Evolutionary conservation across 2,888 invertebrate genomes (phyloP).

Genomic region (Theodoxus fluviatilis): DNA sequence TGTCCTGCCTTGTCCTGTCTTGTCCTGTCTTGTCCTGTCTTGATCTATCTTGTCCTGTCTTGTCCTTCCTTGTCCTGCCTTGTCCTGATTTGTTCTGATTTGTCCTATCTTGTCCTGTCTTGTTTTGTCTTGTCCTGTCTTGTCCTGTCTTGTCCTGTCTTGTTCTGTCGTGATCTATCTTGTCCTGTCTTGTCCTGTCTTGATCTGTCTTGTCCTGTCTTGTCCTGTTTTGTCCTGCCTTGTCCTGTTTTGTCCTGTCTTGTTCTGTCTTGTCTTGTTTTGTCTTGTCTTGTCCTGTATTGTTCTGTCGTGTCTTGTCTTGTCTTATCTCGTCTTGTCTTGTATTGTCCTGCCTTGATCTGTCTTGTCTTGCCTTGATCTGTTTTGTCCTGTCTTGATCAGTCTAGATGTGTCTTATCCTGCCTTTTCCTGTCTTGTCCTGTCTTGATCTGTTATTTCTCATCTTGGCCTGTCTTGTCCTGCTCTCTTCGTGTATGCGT

Average conservation of each 20-base stretch:
- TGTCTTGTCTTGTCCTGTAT: slow-evolving; percentile 1
- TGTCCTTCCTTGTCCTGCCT: background rate
- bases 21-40: background rate
- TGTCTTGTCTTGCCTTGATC: background rate
- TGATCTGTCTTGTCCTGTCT: slow-evolving; percentile 2
- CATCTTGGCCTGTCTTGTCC: background rate
- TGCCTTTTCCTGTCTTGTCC: background rate
- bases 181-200: slow-evolving; percentile 6
- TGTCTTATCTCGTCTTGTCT: background rate
- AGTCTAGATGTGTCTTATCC: background rate
- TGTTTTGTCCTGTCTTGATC: background rate
- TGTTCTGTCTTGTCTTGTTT: slow-evolving; percentile 6
- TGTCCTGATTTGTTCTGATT: background rate
- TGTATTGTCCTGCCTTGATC: background rate
- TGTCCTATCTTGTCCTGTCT: background rate
- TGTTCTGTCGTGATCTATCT: background rate
- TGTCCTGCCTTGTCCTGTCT: slow-evolving; percentile 3
- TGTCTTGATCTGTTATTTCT: background rate
- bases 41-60: background rate
- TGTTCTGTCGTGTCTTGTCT: slow-evolving; percentile 10
- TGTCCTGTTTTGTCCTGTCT: slow-evolving; percentile 13
- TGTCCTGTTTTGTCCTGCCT: background rate
- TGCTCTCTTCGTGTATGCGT: slow-evolving; percentile 12
- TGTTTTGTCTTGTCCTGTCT: background rate
- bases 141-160: background rate